Conservation (phyloP, 2,888 invertebrate species). For the Mythimna impura region DNA sequence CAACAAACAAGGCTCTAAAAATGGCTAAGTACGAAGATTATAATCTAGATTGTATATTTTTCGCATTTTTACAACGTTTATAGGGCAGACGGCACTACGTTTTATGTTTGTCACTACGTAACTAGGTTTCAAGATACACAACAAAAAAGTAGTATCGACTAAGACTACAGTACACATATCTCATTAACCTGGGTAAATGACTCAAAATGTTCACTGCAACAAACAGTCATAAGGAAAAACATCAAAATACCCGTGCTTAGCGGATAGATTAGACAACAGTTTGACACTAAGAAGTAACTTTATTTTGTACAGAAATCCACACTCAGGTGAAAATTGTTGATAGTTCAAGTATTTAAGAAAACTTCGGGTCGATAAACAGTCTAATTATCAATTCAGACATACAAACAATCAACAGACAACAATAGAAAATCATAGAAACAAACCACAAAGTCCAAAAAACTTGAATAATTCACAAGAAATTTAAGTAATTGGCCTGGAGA, state of each 20-base stretch:
- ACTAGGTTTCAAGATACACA: not conserved
- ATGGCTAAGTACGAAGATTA: constrained; percentile 32
- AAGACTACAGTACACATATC: not conserved
- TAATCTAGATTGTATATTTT: constrained; percentile 38
- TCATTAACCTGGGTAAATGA: not conserved
- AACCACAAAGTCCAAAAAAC: constrained; percentile 49
- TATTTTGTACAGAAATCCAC: not conserved
- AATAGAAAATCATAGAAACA: constrained; percentile 5
- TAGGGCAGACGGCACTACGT: constrained; percentile 16
- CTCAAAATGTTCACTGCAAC: not conserved
- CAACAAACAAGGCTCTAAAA: constrained; percentile 52
- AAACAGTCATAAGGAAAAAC: too few species aligned
- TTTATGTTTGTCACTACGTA: constrained; percentile 19
- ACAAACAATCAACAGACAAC: too few species aligned
- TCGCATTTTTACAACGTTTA: constrained; percentile 25
- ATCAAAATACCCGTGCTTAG: too few species aligned
- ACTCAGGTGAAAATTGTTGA: not conserved
- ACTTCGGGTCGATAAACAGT: not conserved
- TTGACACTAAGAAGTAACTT: not conserved
- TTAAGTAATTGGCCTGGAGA: constrained; percentile 52
- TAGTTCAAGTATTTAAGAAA: too few species aligned
- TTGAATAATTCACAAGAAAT: constrained; percentile 53
- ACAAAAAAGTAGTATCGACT: not conserved
- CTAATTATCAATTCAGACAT: not conserved
- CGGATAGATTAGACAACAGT: not conserved